Evolutionary conservation across 2,888 invertebrate species (phyloP), one percentile per base, ranked within the genome.

Genomic region (Drosophila siamana): DNA sequence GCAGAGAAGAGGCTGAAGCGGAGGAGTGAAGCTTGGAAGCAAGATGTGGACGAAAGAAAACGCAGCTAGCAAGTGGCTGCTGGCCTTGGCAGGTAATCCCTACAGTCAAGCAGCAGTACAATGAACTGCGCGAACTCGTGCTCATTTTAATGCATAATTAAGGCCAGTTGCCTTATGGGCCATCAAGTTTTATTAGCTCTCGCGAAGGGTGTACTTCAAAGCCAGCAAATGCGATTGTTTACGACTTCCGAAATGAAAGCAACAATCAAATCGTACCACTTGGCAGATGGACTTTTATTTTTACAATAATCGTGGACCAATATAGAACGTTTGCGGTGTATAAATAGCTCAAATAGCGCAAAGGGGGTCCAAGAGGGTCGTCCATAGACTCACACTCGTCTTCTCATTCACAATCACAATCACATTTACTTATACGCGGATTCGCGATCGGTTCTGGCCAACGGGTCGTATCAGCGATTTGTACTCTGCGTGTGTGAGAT

Each of bases 51-150:
- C 64, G n/a, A 69, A 67, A 60, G 67, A 65, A 50, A 74, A 47
- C 56, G 67, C 66, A 63, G 64, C 65, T 55, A 78, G 80, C 61
- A 88, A 86, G 63, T 86, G 90, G 89, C 86, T 91, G 76, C 69
- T 91, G 71, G 80, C 82, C 67, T 64, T 90, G 63, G 80, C 90
- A 91, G 91, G 91, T 91, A 88, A 90, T 47, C 38, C 52, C 13
- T 52, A 15, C 40, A 36, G 22, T 51, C 22, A 16, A 4, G 9
- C 30, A 15, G 7, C 1, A 43, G 15, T 43, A 50, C 15, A 33
- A 48, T 24, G 48, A 62, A 28, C 44, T 36, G n/a, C 19, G 47
- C 55, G 33, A n/a, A 1, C 33, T 33, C n/a, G 33, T n/a, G 5
- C n/a, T 33, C n/a, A 4, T 33, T 33, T 33, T 15, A 38, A 63